A percentile compares a stretch with the other conserved stretches of the same genome.
phyloP scores from a whole-genome alignment of 2,888 invertebrate genomes.

The Microctonus aethiopoides region DNA sequence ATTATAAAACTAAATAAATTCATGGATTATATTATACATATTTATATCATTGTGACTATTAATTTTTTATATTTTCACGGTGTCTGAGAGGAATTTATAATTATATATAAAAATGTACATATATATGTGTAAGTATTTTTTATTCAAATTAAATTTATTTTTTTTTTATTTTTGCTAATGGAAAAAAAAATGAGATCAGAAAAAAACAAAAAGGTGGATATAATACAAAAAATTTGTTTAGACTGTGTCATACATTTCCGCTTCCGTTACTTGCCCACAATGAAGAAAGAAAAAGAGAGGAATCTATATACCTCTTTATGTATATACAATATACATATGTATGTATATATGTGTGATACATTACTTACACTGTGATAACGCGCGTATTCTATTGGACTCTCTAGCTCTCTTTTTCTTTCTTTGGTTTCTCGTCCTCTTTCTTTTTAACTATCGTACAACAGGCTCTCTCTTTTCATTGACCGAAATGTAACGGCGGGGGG shows the following conservation, averaged over 20 bases:
- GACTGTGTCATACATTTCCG: not conserved
- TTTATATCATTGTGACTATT: no score
- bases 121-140: no score
- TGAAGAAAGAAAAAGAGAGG: not conserved
- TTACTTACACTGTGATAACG: slow-evolving; percentile 27
- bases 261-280: not conserved
- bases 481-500: slow-evolving; percentile 23
- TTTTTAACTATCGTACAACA: slow-evolving; percentile 30
- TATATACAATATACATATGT: not conserved
- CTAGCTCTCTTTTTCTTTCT: not conserved
- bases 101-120: no score
- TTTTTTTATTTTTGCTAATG: not conserved
- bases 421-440: not conserved
- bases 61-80: no score
- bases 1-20: no score
- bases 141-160: not conserved
- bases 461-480: slow-evolving; percentile 41
- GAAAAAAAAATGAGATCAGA: no score
- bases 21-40: no score
- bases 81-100: no score
- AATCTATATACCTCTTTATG: not conserved
- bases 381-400: slow-evolving; percentile 22
- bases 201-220: not conserved
- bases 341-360: not conserved
- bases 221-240: not conserved